Evolutionary conservation across 2,888 invertebrate genomes (phyloP), one percentile per base, ranked within the genome.

Genomic region (Coremacera marginata): DNA sequence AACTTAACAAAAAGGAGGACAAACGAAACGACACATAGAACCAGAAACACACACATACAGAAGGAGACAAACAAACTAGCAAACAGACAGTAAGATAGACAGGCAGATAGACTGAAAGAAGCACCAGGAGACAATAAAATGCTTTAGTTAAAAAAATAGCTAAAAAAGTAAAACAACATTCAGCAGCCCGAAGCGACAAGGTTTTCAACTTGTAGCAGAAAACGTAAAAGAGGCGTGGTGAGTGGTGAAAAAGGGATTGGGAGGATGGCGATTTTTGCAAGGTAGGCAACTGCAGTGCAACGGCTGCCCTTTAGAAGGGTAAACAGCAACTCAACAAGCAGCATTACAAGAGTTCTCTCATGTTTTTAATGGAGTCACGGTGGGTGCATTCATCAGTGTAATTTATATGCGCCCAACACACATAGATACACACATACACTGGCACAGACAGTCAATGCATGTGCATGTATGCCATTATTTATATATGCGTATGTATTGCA

Each of bases 351-450:
- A 78, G 75, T 75, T 77, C 76, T 55, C 70, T 37, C 73, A 78
- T 80, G 73, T 78, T 75, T 78, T 78, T 75, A 77, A 75, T 77
- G 76, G 73, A 78, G 79, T 79, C 79, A 81, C 79, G 77, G 75
- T 71, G 70, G 62, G 44, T 44, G 70, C 75, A 75, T 75, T 68
- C 71, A 70, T 70, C 55, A 71, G 71, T 71, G 37, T 22, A 71
- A 71, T 71, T 71, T 71, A 60, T 71, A 68, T 49, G 49, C 5
- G 22, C 0, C n/a, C 3, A 16, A 75, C 68, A 63, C 22, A 55
- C 34, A 71, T 63, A 71, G n/a, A 63, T 16, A 68, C 22, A 25
- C 44, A 57, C 44, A 22, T 14, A 57, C 49, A 68, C 14, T 44
- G n/a, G 11, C 11, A 31, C 31, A 31, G n/a, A 37, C 5, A 19